Percentiles rank a stretch among this genome's conserved stretches.
These are phyloP conservation scores for Drosophila melanogaster DNA, from an alignment of 1,140 invertebrate genomes.

Conservation along the genomic window Release_6_plus_ISO1_MT NT_037436.4:11913501-11914000, in stretches of 20 bases:
- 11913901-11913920: constrained; percentile 28
- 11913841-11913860: constrained; percentile 11
- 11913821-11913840: constrained; percentile 37
- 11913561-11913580: constrained; percentile 7
- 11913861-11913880: constrained; percentile 34
- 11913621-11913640: constrained; percentile 14
- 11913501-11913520: not conserved
- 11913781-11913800: constrained; percentile 57
- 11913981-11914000: not conserved
- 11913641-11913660: constrained; percentile 41
- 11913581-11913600: constrained; percentile 25
- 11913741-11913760: constrained; percentile 58
- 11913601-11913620: constrained; percentile 21
- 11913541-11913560: constrained; percentile 1
- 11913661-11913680: constrained; percentile 10
- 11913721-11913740: constrained; percentile 68
- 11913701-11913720: constrained; percentile 67
- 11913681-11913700: constrained; percentile 18
- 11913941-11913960: constrained; percentile 71
- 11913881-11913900: constrained; percentile 73
- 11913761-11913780: constrained; percentile 60
- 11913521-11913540: not conserved
- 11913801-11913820: constrained; percentile 47
- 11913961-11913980: not conserved
- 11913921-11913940: constrained; percentile 1